These are phyloP conservation scores for Graptemys geographica DNA, from an alignment of 2,797 vertebrate genomes.

Conservation along the genomic window DNA sequence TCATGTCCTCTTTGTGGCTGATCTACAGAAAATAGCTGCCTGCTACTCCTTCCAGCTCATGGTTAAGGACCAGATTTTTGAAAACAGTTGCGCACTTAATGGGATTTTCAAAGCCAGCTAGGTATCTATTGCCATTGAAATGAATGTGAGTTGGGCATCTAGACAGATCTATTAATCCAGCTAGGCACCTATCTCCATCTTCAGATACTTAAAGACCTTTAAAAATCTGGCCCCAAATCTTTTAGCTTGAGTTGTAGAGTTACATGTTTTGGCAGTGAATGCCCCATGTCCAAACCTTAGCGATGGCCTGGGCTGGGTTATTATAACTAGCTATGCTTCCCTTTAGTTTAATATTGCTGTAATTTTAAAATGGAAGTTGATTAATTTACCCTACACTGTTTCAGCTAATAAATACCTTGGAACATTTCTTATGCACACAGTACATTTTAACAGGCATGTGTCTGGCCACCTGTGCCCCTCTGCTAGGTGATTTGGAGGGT, in stretches of 20 bases:
- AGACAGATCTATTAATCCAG: too few species aligned
- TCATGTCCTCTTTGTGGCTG: not conserved
- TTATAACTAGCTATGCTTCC: not conserved
- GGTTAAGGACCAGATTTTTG: not conserved
- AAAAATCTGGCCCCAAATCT: not conserved
- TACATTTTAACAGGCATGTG: not conserved
- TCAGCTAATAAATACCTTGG: not conserved
- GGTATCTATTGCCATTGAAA: too few species aligned
- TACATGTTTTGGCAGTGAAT: not conserved
- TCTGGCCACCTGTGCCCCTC: rapidly evolving
- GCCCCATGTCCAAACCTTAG: not conserved
- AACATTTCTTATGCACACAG: not conserved
- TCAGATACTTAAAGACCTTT: not conserved
- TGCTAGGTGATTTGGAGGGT: not conserved
- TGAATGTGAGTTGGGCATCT: too few species aligned
- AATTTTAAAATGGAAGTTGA: not conserved
- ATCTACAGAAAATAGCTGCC: not conserved
- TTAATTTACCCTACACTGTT: not conserved
- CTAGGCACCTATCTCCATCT: not conserved
- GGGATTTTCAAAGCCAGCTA: not conserved
- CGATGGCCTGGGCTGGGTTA: not conserved
- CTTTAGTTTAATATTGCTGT: not conserved
- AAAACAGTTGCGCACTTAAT: not conserved
- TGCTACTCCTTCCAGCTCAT: not conserved
- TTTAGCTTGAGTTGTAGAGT: not conserved